These are phyloP conservation scores for Caenorhabditis sp. DNA, from an alignment of 2,888 invertebrate genomes.

Conservation along the genomic window DNA sequence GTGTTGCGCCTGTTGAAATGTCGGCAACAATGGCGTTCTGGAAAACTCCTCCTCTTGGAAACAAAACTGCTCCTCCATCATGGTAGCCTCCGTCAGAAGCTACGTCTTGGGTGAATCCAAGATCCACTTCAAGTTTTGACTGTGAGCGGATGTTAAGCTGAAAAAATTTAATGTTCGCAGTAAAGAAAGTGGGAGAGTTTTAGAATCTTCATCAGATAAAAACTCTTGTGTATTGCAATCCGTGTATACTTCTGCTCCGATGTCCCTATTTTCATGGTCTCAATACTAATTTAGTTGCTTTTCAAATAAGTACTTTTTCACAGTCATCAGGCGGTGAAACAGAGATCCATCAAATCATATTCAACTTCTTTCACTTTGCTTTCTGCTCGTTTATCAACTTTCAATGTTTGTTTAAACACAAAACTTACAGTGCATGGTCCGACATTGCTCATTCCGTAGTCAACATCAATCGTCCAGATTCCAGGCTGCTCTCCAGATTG, in stretches of 20 bases:
- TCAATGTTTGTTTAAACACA: not conserved
- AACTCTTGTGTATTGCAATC: too few relatives aligned
- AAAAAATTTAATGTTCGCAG: too few relatives aligned
- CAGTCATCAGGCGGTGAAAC: too few relatives aligned
- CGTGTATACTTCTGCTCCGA: too few relatives aligned
- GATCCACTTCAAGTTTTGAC: conserved; percentile 62
- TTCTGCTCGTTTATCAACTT: not conserved
- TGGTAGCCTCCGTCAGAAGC: conserved; percentile 66
- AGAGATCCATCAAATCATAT: not conserved
- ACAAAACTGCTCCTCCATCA: conserved; percentile 66
- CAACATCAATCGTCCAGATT: conserved; percentile 68
- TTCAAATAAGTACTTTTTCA: too few relatives aligned
- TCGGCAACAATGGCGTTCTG: conserved; percentile 69
- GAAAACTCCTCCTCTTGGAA: conserved; percentile 65
- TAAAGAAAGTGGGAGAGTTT: too few relatives aligned
- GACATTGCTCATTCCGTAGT: conserved; percentile 44
- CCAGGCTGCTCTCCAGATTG: conserved; percentile 65
- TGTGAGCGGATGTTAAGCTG: conserved; percentile 65
- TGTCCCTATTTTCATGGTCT: too few relatives aligned
- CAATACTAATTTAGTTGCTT: too few relatives aligned
- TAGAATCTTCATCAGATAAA: too few relatives aligned
- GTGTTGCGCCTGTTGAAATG: conserved; percentile 45
- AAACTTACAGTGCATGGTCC: conserved; percentile 67
- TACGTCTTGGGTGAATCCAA: conserved; percentile 72
- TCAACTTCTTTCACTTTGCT: not conserved